A percentile compares a stretch with the other conserved stretches of the same genome.
phyloP scores from a whole-genome alignment of 2,888 invertebrate genomes.

The Nomada ferruginata region DNA sequence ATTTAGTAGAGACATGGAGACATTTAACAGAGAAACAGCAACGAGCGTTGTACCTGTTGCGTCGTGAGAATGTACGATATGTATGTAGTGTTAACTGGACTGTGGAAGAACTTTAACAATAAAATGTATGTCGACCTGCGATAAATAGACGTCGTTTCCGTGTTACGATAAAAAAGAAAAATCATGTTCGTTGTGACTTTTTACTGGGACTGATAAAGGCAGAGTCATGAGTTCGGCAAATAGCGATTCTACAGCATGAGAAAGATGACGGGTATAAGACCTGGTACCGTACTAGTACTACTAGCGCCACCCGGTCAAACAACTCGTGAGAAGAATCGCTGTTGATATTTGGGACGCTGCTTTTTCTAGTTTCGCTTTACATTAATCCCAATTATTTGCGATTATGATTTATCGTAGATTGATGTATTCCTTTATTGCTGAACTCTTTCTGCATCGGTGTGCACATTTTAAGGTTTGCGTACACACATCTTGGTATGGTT shows the following conservation, averaged over 20 bases:
- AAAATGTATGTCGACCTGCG: constrained; percentile 55
- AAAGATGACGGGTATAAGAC: neutral
- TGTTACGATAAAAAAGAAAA: constrained; percentile 2
- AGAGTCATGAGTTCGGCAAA: neutral
- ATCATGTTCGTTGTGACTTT: constrained; percentile 4
- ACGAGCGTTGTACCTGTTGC: constrained; percentile 76
- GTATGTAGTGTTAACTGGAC: constrained; percentile 61
- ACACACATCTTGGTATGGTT: constrained; percentile 8
- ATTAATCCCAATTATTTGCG: neutral
- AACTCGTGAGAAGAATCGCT: constrained; percentile 21
- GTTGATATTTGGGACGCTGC: neutral
- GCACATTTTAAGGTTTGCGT: constrained; percentile 57
- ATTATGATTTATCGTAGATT: constrained; percentile 40
- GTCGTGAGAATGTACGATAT: constrained; percentile 65
- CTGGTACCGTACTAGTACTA: too few relatives aligned
- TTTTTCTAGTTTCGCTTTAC: neutral
- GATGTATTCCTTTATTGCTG: constrained; percentile 57
- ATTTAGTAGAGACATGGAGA: neutral
- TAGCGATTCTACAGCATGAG: neutral
- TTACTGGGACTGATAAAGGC: neutral
- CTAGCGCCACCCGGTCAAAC: constrained; percentile 8
- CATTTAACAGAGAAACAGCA: constrained; percentile 40
- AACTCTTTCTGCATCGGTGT: constrained; percentile 36
- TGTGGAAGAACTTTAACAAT: constrained; percentile 55
- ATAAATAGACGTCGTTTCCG: constrained; percentile 38